Conservation (phyloP, 53 echinoderm and acorn worm species). For the Hippasteria phrygiana region DNA sequence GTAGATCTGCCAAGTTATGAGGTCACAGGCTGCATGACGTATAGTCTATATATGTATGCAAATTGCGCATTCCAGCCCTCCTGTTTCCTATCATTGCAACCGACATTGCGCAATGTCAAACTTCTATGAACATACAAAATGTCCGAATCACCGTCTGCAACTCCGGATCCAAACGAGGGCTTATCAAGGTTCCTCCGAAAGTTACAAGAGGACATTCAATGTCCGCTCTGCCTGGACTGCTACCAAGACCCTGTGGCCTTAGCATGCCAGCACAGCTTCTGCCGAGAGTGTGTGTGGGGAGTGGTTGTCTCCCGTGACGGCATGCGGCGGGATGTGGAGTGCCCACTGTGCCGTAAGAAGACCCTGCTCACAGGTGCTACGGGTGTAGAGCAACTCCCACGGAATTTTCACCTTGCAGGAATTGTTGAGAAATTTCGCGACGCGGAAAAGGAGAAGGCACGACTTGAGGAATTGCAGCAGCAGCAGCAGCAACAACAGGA, state of each 20-base stretch:
- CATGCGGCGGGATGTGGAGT: background rate
- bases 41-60: too few species aligned
- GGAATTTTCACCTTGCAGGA: conserved; percentile 39
- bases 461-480: background rate
- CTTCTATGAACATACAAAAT: too few species aligned
- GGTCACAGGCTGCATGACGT: too few species aligned
- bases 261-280: conserved; percentile 22
- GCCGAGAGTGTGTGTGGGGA: background rate
- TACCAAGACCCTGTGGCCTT: conserved; percentile 16
- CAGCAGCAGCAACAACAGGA: background rate
- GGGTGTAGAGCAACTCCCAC: conserved; percentile 12
- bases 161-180: too few species aligned
- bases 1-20: too few species aligned
- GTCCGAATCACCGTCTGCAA: too few species aligned
- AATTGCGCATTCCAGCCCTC: too few species aligned
- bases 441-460: conserved; percentile 5
- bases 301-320: background rate
- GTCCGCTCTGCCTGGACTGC: conserved; percentile 28
- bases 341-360: background rate
- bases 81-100: too few species aligned
- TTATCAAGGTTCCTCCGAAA: background rate
- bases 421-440: conserved; percentile 23
- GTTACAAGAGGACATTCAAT: background rate
- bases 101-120: too few species aligned
- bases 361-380: background rate